Percentiles rank a stretch among this genome's conserved stretches.
Conservation (phyloP, 1,140 invertebrate genomes). For the Sitophilus oryzae region DNA sequence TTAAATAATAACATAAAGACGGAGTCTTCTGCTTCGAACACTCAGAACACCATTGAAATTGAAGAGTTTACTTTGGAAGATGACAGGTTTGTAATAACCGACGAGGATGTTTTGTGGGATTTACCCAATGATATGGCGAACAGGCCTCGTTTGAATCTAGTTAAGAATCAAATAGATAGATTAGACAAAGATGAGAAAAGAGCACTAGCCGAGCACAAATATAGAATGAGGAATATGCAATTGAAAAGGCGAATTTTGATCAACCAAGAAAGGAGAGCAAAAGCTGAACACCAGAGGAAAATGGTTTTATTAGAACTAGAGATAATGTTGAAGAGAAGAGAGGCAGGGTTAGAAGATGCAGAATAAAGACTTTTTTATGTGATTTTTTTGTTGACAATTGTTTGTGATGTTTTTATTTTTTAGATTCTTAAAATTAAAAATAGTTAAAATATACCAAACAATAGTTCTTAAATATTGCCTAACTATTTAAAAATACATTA, state of each 20-base stretch:
- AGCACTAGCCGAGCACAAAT: slow-evolving; percentile 13
- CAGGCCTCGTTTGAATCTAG: slow-evolving; percentile 7
- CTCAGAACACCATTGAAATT: not conserved
- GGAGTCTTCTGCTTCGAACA: not conserved
- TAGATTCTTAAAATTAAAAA: too few relatives aligned
- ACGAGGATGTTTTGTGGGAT: slow-evolving; percentile 19
- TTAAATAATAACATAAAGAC: slow-evolving; percentile 3
- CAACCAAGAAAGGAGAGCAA: slow-evolving; percentile 9
- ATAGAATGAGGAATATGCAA: slow-evolving; percentile 9
- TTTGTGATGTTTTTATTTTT: too few relatives aligned
- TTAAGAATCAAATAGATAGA: slow-evolving; percentile 11
- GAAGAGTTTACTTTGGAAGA: slow-evolving; percentile 3
- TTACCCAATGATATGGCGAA: slow-evolving; percentile 7
- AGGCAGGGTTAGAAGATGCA: too few relatives aligned
- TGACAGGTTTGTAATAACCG: slow-evolving; percentile 13
- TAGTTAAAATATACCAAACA: too few relatives aligned
- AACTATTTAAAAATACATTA: too few relatives aligned
- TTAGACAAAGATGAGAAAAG: slow-evolving; percentile 14
- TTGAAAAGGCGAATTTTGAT: slow-evolving; percentile 10
- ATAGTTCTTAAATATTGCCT: too few relatives aligned
- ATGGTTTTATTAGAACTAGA: slow-evolving; percentile 15
- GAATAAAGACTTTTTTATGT: too few relatives aligned
- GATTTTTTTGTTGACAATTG: too few relatives aligned
- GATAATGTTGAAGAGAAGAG: slow-evolving; percentile 7
- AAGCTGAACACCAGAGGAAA: slow-evolving; percentile 11